phyloP scores from a whole-genome alignment of 2,797 vertebrate species.

The Phalloptychus januarius region DNA sequence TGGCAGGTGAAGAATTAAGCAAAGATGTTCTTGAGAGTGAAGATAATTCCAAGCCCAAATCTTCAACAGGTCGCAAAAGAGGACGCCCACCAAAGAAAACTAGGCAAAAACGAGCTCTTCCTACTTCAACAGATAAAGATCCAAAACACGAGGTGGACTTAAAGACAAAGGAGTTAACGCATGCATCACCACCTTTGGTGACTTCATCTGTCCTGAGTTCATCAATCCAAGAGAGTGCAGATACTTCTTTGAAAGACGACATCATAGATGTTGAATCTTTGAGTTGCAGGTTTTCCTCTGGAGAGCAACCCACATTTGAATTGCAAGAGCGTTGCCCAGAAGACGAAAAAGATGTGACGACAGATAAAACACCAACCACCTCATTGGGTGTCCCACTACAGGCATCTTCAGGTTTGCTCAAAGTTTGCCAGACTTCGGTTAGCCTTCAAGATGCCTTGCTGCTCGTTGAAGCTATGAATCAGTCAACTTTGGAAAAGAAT shows the following conservation, averaged over 20 bases:
- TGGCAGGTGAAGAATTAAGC: conserved; percentile 5
- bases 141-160: not conserved
- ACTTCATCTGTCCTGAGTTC: not conserved
- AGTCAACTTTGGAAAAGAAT: conserved; percentile 17
- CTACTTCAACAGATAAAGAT: not conserved
- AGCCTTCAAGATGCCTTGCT: conserved; percentile 71
- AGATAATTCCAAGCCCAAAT: not conserved
- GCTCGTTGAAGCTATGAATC: conserved; percentile 73
- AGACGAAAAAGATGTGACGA: not conserved
- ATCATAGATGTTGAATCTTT: not conserved
- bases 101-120: conserved; percentile 7
- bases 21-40: not conserved
- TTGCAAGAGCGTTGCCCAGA: not conserved
- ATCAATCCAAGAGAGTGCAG: not conserved
- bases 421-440: conserved; percentile 29
- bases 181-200: not conserved
- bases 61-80: conserved; percentile 18
- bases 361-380: not conserved
- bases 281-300: conserved; percentile 1
- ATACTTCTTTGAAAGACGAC: not conserved
- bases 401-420: conserved; percentile 7
- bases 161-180: not conserved
- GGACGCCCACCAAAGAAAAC: conserved; percentile 46
- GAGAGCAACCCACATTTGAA: conserved; percentile 4
- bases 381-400: conserved; percentile 1